Conservation (phyloP, 2,113 vertebrate genomes). For the Pitta sordida region DNA sequence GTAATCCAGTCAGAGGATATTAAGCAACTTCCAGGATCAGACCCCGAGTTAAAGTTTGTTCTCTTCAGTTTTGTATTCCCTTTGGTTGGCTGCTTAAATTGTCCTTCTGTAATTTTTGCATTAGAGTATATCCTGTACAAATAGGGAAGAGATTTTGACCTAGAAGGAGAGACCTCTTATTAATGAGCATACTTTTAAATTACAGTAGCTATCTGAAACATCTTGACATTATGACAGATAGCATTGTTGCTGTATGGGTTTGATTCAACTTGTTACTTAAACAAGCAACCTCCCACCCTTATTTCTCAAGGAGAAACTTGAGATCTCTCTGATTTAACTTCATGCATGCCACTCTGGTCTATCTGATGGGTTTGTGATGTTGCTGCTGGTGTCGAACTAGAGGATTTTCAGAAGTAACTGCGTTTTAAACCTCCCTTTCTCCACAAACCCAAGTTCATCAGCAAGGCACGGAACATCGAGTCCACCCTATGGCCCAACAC, state of each 20-base stretch:
- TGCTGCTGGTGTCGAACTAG: not conserved
- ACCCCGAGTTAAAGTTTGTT: constrained; percentile 18
- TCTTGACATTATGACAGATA: constrained; percentile 11
- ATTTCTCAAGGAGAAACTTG: constrained; percentile 43
- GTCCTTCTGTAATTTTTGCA: not conserved
- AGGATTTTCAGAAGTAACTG: not conserved
- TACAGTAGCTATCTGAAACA: constrained; percentile 19
- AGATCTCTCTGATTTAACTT: not conserved
- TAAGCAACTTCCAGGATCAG: constrained; percentile 8
- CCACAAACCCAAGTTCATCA: fast-evolving
- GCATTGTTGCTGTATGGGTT: not conserved
- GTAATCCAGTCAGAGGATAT: not conserved
- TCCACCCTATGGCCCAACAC: not conserved
- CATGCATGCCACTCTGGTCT: not conserved
- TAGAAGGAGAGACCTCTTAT: constrained; percentile 21
- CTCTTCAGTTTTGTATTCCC: not conserved
- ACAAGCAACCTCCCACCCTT: constrained; percentile 23
- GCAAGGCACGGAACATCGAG: fast-evolving
- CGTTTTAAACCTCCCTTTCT: not conserved
- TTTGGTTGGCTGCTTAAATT: not conserved
- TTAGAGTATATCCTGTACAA: constrained; percentile 4
- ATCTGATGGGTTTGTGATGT: no score
- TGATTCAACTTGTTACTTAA: constrained; percentile 5
- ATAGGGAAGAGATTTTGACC: constrained; percentile 26
- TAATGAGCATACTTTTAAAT: not conserved